These are phyloP conservation scores for Chloroceryle amazona DNA, from an alignment of 2,797 vertebrate species.

Conservation along the genomic window DNA sequence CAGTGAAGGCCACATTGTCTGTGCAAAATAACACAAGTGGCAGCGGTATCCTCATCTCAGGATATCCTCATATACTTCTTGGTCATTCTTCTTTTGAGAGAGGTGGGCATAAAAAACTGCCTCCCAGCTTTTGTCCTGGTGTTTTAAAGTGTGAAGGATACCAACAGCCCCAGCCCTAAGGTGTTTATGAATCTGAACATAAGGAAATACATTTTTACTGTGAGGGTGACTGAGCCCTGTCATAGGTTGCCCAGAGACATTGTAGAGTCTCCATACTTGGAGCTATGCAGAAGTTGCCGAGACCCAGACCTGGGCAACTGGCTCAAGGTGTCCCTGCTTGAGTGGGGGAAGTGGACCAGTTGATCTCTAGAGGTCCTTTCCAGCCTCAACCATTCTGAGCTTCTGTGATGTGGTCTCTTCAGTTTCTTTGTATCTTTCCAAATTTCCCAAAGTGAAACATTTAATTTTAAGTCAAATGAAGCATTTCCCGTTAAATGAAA, in stretches of 20 bases:
- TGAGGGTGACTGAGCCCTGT: not conserved
- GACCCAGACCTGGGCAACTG: not conserved
- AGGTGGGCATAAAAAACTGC: not conserved
- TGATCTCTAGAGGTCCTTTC: not conserved
- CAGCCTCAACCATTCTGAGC: not conserved
- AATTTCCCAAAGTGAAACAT: not conserved
- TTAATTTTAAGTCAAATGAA: not conserved
- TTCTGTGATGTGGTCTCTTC: not conserved
- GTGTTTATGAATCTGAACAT: not conserved
- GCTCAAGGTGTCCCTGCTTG: not conserved
- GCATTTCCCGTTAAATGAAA: not conserved
- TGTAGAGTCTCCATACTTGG: not conserved
- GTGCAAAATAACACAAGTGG: not conserved
- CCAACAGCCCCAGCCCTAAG: not conserved
- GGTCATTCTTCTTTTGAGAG: not conserved
- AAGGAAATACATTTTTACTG: not conserved
- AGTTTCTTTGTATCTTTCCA: not conserved
- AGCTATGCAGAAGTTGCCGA: not conserved
- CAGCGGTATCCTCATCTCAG: not conserved
- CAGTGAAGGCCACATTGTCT: not conserved
- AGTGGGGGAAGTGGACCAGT: not conserved
- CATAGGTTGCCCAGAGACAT: not conserved
- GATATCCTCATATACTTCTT: not conserved
- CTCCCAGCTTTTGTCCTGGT: not conserved
- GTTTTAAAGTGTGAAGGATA: not conserved